Base-by-base conservation (phyloP, 2,888 invertebrate genomes). In the Spialia ferax region DNA sequence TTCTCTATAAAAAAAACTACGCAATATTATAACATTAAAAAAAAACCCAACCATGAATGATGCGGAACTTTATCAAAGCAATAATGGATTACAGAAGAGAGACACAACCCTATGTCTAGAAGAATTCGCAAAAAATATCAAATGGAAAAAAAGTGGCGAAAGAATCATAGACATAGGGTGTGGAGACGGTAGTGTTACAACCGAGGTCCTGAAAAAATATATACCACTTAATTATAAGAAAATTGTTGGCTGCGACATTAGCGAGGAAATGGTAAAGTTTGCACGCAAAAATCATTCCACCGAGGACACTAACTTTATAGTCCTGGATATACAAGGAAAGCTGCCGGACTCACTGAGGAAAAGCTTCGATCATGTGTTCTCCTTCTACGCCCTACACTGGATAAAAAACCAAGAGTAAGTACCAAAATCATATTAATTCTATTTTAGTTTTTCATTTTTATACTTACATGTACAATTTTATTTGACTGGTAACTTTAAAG, bases 331-430 rank as follows among this genome's bases (percentile, higher is more conserved):
- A 55, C 85, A 94, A 0, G 83, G 89, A 0, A 81, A 89, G 23
- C 71, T 96, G 59, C 94, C 95, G 0, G 80, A 83, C 0, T 86
- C 94, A 22, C 77, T 95, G 55, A 77, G 85, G 15, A 92, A 87
- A 62, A 79, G 85, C 29, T 97, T 96, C 77, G 94, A 96, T 78
- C 96, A 97, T 78, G 94, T 95, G 0, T 95, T 97, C 63, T 97
- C 97, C 0, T 97, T 97, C 81, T 97, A 97, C 81, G 95, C 97
- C 70, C 88, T 97, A 3, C 97, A 97, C 78, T 97, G 97, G 97
- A 95, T 97, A 35, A 95, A 95, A 74, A 94, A 97, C 79, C 96
- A 96, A 83, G 94, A 95, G 96, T 96, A 91, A 89, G 94, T 86
- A 54, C 68, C 15, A n/a, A 2, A 75, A 32, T 4, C 18, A 13